A percentile compares a stretch with the other conserved stretches of the same genome.
phyloP scores from a whole-genome alignment of 2,797 vertebrate genomes.

The Sebastes oblongus region DNA sequence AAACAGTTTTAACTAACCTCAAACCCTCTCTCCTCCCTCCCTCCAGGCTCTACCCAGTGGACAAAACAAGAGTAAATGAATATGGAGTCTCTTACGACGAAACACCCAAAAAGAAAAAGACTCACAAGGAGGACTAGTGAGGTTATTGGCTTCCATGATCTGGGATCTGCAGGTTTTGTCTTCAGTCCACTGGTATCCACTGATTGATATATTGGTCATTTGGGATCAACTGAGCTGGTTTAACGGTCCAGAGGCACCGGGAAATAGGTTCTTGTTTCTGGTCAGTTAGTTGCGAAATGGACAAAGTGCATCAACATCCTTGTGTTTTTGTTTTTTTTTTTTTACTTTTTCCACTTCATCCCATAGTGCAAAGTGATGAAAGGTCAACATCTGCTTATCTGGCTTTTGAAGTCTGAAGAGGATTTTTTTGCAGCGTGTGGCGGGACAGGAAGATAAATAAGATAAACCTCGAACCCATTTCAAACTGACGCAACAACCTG shows the following conservation, averaged over 20 bases:
- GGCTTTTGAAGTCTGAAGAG: background rate
- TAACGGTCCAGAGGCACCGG: background rate
- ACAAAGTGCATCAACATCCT: background rate
- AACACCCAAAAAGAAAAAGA: constrained; percentile 82
- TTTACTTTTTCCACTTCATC: background rate
- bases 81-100: constrained; percentile 95
- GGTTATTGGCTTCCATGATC: background rate
- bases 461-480: background rate
- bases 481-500: background rate
- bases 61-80: constrained; percentile 96
- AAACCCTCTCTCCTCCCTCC: background rate
- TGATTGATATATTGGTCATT: background rate
- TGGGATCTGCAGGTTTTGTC: constrained; percentile 7
- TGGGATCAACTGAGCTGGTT: constrained; percentile 2
- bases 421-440: background rate
- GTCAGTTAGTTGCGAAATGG: constrained; percentile 7
- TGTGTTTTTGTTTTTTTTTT: too few species aligned
- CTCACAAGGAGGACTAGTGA: constrained; percentile 85
- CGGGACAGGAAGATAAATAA: background rate
- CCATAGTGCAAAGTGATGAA: background rate
- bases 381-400: background rate
- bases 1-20: background rate
- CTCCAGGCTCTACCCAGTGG: constrained; percentile 97
- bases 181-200: background rate
- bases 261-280: background rate